A percentile compares a stretch with the other conserved stretches of the same genome.
Conservation (phyloP, 2,888 invertebrate species). For the Noctua comes region DNA sequence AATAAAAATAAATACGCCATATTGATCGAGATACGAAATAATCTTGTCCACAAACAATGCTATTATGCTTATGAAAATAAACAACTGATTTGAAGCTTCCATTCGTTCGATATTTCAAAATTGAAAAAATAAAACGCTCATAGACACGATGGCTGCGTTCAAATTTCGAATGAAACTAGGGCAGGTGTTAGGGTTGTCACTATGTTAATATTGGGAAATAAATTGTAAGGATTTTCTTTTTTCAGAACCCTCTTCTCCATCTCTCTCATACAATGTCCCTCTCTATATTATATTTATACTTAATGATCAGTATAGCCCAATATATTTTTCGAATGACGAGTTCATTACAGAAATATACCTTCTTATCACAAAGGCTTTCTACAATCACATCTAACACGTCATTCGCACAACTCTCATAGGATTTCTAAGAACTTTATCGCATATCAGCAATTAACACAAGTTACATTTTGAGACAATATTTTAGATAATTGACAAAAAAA, state of each 20-base stretch:
- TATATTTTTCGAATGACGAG: neutral
- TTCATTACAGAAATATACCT: neutral
- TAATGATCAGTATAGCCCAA: neutral
- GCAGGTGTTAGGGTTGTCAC: constrained; percentile 77
- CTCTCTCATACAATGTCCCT: neutral
- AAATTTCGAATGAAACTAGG: constrained; percentile 81
- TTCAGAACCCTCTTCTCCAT: neutral
- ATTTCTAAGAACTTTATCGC: constrained; percentile 1
- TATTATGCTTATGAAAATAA: constrained; percentile 86
- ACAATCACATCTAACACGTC: constrained; percentile 4
- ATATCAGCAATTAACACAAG: neutral
- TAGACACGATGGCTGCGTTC: constrained; percentile 82
- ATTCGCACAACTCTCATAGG: neutral
- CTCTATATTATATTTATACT: neutral
- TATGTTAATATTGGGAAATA: constrained; percentile 7
- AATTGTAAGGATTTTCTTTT: neutral
- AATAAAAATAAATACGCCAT: constrained; percentile 76
- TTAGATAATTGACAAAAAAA: neutral
- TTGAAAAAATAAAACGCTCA: constrained; percentile 79
- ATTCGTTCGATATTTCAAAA: constrained; percentile 78
- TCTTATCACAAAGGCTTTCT: neutral
- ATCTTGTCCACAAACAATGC: constrained; percentile 88
- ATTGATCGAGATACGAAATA: constrained; percentile 83
- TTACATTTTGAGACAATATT: neutral
- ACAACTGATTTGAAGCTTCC: constrained; percentile 78